Conservation (phyloP, 2,797 vertebrate genomes). For the Typhlichthys eigenmanni region DNA sequence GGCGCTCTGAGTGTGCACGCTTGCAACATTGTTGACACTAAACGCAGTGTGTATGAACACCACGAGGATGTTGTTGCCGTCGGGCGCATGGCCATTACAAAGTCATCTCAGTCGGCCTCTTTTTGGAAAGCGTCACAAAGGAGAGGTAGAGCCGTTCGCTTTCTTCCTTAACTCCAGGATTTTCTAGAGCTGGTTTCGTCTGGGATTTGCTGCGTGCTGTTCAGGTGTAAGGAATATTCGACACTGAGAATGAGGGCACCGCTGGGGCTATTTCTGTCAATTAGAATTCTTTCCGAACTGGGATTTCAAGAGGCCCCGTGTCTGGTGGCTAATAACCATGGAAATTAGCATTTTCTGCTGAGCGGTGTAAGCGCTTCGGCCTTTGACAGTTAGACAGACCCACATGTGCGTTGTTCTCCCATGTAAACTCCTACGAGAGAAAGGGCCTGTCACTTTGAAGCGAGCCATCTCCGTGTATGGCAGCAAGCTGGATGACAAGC, state of each 20-base stretch:
- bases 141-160: conserved; percentile 19
- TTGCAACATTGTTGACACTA: conserved; percentile 10
- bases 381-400: conserved; percentile 35
- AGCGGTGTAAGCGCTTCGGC: conserved; percentile 17
- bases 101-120: conserved; percentile 37
- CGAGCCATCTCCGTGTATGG: conserved; percentile 39
- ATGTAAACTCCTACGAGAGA: conserved; percentile 22
- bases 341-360: conserved; percentile 13
- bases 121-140: conserved; percentile 45
- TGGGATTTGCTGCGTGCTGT: conserved; percentile 9
- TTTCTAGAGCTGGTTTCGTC: conserved; percentile 22
- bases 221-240: conserved; percentile 8
- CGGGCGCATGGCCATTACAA: conserved; percentile 8
- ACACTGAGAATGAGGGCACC: conserved; percentile 1
- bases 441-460: conserved; percentile 9
- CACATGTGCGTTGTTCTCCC: conserved; percentile 9
- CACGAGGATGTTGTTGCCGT: conserved; percentile 29
- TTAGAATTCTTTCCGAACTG: conserved; percentile 8
- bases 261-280: conserved; percentile 8
- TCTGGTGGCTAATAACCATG: conserved; percentile 22
- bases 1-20: conserved; percentile 30
- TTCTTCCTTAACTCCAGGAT: conserved; percentile 20
- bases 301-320: conserved; percentile 10
- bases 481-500: conserved; percentile 39
- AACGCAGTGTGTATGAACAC: conserved; percentile 32